Evolutionary conservation across 2,797 vertebrate genomes (phyloP), one percentile per base, ranked within the genome.

Genomic region (Esox lucius): DNA sequence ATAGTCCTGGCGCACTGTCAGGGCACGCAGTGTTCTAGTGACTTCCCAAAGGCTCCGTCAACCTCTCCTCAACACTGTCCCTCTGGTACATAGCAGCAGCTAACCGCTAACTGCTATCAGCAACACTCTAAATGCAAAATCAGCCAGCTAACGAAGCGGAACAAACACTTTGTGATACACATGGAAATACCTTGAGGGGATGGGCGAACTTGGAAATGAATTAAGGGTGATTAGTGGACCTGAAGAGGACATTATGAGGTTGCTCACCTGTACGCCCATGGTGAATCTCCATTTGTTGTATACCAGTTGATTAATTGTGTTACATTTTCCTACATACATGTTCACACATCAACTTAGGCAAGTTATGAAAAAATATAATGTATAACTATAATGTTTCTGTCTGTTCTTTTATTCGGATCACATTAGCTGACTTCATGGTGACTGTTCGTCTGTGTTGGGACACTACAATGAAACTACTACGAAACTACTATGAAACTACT

Each of bases 111-210:
- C 75, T 59, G 75, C 74, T 83, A 86, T 87, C 87, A 83, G 77
- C 79, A 73, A 75, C 75, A 71, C 76, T 73, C 77, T 85, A 81
- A 88, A 88, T 87, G 87, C 82, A 76, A 86, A 84, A 84, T 87
- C 83, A 86, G 81, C 78, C 13, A 42, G 78, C 81, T 86, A 86
- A 88, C 83, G 76, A 81, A 78, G 87, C 83, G 78, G 86, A 84
- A 88, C 83, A 85, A 87, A 90, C 81, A 74, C 78, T 77, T 24
- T 33, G 65, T 11, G 15, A 59, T 16, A 22, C 28, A 65, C 22
- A 22, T n/a, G 53, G 22, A 22, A 22, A 65, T 33, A 65, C 62
- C 28, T 16, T 16, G 28, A 33, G 28, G 70, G 11, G 70, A 28
- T 15, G 49, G 49, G 22, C 17, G 17, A 56, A 59, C 70, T 59